Base-by-base conservation (phyloP, 2,888 invertebrate species). In the Drosophila neutralis region DNA sequence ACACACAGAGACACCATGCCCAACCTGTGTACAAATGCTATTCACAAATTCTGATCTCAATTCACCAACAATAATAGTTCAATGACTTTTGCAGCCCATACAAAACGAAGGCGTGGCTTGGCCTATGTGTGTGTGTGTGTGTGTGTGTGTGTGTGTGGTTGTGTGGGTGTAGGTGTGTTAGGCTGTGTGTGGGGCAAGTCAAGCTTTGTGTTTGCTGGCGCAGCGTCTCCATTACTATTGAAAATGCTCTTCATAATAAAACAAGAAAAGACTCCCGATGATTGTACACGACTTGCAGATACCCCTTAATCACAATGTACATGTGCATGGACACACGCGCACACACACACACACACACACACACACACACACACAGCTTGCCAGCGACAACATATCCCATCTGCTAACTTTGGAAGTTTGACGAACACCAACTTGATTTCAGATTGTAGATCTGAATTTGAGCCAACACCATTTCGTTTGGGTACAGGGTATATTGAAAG, bases 11-110 rank as follows among this genome's bases (percentile, higher is more conserved):
- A 45, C 21, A 18, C 21, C 48, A 35, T 4, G 15, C 53, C 45
- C 21, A 13, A 35, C 15, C 35, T 21, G 35, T n/a, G 21, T 33
- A 5, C 38, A n/a, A 52, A 27, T 38, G 67, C 48, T 52, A 36
- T 53, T 66, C 31, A 40, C 49, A 58, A 60, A 71, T 80, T 76
- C 67, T 78, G 67, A 80, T 68, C 72, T 62, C 52, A 36, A 71
- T 64, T 64, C 40, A 35, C 27, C 40, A 48, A 42, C 10, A 35
- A 64, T 45, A 80, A 64, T 45, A 80, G 77, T 80, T 79, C 77
- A 65, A 52, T 68, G 77, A 79, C 67, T 65, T 33, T 27, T 38
- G 24, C 18, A 54, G 27, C 24, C 18, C 36, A 38, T 11, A 59
- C 11, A 53, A 54, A 45, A 67, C 10, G 69, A n/a, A 49, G 31